Percentiles rank a stretch among this genome's conserved stretches.
Conservation (phyloP, 2,113 vertebrate species). For the Ramphastos sulfuratus region DNA sequence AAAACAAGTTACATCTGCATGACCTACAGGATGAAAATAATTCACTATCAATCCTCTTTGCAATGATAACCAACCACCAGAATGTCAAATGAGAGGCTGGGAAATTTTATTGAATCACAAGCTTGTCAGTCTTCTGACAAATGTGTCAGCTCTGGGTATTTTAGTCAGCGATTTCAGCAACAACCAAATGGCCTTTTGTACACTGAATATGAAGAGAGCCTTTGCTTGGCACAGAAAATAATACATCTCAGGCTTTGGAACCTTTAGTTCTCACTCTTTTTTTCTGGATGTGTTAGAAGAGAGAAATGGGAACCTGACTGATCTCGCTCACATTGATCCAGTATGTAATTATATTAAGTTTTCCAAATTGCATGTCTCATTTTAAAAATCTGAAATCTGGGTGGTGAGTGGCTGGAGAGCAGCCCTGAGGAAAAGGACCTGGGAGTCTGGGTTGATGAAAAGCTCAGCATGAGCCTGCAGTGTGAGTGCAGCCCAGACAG, state of each 20-base stretch:
- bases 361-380: not conserved
- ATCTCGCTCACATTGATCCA: not conserved
- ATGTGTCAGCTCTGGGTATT: conserved; percentile 23
- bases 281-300: not conserved
- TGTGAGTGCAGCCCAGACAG: no score
- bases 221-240: conserved; percentile 41
- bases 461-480: no score
- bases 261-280: not conserved
- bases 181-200: conserved; percentile 59
- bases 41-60: not conserved
- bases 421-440: no score
- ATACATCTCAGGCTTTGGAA: conserved; percentile 47
- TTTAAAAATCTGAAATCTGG: conserved; percentile 24
- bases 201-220: conserved; percentile 31
- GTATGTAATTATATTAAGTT: conserved; percentile 33
- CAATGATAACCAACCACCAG: conserved; percentile 19
- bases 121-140: conserved; percentile 40
- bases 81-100: conserved; percentile 47
- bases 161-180: conserved; percentile 54
- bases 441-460: no score
- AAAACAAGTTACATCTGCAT: not conserved
- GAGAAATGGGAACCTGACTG: conserved; percentile 23
- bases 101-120: conserved; percentile 41
- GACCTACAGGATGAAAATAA: not conserved
- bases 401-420: no score